These are phyloP conservation scores for Fopius arisanus DNA, from an alignment of 1,140 invertebrate species.

Conservation along the genomic window DNA sequence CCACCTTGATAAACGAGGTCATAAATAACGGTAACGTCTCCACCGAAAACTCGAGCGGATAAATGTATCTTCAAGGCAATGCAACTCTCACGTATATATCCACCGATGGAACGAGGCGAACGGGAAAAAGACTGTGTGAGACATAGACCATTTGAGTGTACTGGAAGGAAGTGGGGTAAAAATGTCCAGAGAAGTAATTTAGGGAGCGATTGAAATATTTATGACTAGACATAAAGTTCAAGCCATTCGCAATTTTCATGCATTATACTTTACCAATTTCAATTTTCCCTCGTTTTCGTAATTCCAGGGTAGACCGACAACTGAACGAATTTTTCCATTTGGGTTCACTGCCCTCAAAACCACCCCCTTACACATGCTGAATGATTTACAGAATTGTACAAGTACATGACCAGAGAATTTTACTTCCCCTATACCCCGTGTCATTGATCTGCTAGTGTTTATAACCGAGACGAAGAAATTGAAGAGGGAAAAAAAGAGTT, in stretches of 20 bases:
- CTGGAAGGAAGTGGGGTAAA: neutral
- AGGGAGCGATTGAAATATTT: constrained; percentile 59
- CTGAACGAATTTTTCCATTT: neutral
- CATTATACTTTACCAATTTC: neutral
- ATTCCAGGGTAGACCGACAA: neutral
- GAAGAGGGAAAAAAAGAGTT: neutral
- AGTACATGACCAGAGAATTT: neutral
- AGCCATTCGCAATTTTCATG: constrained; percentile 15
- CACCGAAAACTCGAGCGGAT: constrained; percentile 58
- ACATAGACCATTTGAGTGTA: constrained; percentile 2
- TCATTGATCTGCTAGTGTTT: neutral
- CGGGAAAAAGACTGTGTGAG: neutral
- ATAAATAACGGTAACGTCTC: constrained; percentile 64
- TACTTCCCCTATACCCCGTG: neutral
- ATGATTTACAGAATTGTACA: neutral
- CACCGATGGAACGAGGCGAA: neutral
- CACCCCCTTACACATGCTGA: neutral
- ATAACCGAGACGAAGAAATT: neutral
- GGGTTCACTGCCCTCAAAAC: neutral
- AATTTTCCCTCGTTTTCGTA: neutral
- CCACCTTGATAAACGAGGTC: constrained; percentile 62
- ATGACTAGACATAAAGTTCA: constrained; percentile 54
- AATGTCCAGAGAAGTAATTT: constrained; percentile 48
- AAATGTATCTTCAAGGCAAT: constrained; percentile 44
- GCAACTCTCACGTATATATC: neutral